A percentile compares a stretch with the other conserved stretches of the same genome.
Evolutionary conservation across 1,140 invertebrate genomes (phyloP).

Genomic region (Solenopsis invicta): DNA sequence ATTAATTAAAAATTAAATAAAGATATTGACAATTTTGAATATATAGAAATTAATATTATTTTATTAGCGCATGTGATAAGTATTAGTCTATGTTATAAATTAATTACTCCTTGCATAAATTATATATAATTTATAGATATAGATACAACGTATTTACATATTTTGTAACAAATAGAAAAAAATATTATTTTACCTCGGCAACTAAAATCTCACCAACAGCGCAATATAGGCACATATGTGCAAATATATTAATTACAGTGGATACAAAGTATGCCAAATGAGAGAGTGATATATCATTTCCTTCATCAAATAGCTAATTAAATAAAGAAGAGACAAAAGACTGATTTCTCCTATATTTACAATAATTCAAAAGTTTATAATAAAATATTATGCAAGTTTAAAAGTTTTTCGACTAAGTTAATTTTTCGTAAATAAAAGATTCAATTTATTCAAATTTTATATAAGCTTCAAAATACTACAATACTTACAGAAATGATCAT

Average conservation of each 20-base stretch:
- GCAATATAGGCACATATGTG: constrained; percentile 46
- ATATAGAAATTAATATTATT: neutral
- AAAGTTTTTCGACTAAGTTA: neutral
- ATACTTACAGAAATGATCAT: constrained; percentile 3
- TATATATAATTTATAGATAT: neutral
- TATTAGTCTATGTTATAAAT: neutral
- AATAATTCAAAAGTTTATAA: too few species aligned
- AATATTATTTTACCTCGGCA: constrained; percentile 4
- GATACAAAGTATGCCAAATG: neutral
- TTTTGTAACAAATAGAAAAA: too few species aligned
- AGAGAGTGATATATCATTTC: neutral
- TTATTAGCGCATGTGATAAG: neutral
- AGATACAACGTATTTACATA: neutral
- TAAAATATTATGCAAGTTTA: neutral
- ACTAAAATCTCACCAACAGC: constrained; percentile 34
- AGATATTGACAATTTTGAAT: too few species aligned
- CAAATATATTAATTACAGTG: constrained; percentile 15
- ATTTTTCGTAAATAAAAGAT: neutral
- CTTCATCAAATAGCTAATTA: neutral
- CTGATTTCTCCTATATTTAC: neutral
- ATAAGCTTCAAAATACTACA: neutral
- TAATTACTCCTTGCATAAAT: neutral
- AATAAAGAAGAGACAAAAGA: neutral
- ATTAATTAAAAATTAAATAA: neutral
- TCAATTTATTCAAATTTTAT: neutral